Evolutionary conservation across 2,888 invertebrate genomes (phyloP).

Genomic region (Anoplius nigerrimus): DNA sequence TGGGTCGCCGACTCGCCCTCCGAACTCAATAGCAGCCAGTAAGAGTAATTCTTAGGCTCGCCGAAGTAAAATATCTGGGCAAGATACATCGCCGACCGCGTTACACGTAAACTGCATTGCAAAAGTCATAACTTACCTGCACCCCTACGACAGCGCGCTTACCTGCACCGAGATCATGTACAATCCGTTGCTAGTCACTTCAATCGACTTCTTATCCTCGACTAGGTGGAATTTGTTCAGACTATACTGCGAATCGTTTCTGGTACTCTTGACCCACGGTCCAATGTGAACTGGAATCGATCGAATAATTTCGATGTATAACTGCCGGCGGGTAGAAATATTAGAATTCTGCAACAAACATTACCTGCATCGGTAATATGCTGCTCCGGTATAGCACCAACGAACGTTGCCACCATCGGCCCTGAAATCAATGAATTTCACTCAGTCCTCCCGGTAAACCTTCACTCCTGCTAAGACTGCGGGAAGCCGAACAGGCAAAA

Average conservation of each 20-base stretch:
- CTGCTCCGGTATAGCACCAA: constrained; percentile 68
- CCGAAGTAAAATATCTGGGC: constrained; percentile 67
- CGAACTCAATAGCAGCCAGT: constrained; percentile 66
- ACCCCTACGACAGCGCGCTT: constrained; percentile 21
- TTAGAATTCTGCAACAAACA: constrained; percentile 30
- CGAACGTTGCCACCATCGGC: constrained; percentile 66
- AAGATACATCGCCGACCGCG: no score
- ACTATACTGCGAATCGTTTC: constrained; percentile 63
- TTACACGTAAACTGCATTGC: no score
- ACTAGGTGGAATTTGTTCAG: constrained; percentile 69
- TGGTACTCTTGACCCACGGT: constrained; percentile 66
- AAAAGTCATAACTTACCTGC: no score
- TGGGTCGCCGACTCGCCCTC: constrained; percentile 61
- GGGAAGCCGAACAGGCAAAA: no score
- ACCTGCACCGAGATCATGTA: constrained; percentile 72
- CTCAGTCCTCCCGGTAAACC: no score
- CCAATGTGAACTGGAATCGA: constrained; percentile 63
- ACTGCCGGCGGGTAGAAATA: no score
- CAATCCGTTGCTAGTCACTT: constrained; percentile 67
- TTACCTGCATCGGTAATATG: constrained; percentile 67
- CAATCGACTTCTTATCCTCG: constrained; percentile 68
- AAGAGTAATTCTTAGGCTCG: constrained; percentile 63
- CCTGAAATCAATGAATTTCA: constrained; percentile 40
- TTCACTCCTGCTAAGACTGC: no score
- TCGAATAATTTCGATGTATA: no score